Conservation (phyloP, 2,113 vertebrate genomes). For the Epinephelus cyanopodus region DNA sequence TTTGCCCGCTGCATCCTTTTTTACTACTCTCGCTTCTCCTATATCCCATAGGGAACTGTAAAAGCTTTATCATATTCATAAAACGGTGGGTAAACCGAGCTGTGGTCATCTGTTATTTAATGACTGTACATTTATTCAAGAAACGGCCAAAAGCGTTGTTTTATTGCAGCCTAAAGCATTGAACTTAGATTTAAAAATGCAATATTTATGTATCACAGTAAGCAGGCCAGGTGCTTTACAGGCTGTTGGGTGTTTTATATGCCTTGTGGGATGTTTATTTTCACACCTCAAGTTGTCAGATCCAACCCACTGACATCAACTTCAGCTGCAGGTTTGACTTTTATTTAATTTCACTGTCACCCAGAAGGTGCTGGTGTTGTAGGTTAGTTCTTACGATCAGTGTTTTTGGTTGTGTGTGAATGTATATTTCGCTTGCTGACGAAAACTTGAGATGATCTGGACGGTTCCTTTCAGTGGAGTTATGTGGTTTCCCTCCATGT, state of each 20-base stretch:
- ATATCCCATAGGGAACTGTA: not conserved
- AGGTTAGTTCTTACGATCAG: not conserved
- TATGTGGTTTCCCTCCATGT: slow-evolving; percentile 36
- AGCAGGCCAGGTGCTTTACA: slow-evolving; percentile 46
- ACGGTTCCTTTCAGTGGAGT: slow-evolving; percentile 30
- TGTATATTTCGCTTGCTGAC: not conserved
- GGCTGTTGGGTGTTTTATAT: slow-evolving; percentile 40
- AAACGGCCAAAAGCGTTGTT: slow-evolving; percentile 12
- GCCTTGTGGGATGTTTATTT: slow-evolving; percentile 43
- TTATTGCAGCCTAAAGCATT: slow-evolving; percentile 1
- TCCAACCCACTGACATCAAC: slow-evolving; percentile 37
- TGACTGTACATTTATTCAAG: not conserved
- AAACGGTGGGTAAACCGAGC: not conserved
- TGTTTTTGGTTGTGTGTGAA: not conserved
- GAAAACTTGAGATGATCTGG: not conserved
- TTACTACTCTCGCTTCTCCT: not conserved
- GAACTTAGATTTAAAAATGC: slow-evolving; percentile 19
- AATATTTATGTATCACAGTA: slow-evolving; percentile 35
- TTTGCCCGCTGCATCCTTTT: not conserved
- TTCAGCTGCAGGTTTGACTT: slow-evolving; percentile 1
- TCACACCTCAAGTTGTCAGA: slow-evolving; percentile 21
- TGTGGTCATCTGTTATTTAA: slow-evolving; percentile 27
- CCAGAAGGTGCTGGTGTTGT: not conserved
- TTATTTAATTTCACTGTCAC: slow-evolving; percentile 1
- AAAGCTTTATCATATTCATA: slow-evolving; percentile 22